These are phyloP conservation scores for Erannis defoliaria DNA, from an alignment of 2,888 invertebrate species.

Conservation along the genomic window DNA sequence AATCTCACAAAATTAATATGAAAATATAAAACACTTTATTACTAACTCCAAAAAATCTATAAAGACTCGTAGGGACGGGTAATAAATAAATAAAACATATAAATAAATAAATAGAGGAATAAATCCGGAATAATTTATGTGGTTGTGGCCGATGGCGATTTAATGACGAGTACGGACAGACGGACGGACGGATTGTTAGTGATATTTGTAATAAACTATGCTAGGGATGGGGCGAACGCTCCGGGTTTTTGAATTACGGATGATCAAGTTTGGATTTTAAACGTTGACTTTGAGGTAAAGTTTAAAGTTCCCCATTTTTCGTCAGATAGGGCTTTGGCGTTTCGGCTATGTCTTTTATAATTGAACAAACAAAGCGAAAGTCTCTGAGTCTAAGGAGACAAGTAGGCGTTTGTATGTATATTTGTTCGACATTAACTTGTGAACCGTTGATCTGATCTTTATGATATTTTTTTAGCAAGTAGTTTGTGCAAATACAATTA, in stretches of 20 bases:
- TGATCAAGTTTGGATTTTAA: not conserved
- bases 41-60: conserved; percentile 45
- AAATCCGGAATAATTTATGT: conserved; percentile 76
- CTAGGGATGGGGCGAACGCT: conserved; percentile 34
- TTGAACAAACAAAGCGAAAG: too few relatives aligned
- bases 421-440: too few relatives aligned
- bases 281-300: too few relatives aligned
- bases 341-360: too few relatives aligned
- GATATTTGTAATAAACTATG: conserved; percentile 60
- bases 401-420: too few relatives aligned
- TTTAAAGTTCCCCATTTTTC: too few relatives aligned
- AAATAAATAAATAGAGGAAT: conserved; percentile 71
- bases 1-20: conserved; percentile 49
- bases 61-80: conserved; percentile 43
- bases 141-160: conserved; percentile 66
- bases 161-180: conserved; percentile 67
- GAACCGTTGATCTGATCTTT: too few relatives aligned
- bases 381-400: too few relatives aligned
- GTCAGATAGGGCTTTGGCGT: too few relatives aligned
- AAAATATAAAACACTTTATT: conserved; percentile 48
- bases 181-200: conserved; percentile 64
- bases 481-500: too few relatives aligned
- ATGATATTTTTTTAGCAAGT: too few relatives aligned
- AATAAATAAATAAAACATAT: conserved; percentile 66
- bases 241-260: too few relatives aligned